Evolutionary conservation across 2,797 vertebrate genomes (phyloP).

Genomic region (Gallinago stenura): DNA sequence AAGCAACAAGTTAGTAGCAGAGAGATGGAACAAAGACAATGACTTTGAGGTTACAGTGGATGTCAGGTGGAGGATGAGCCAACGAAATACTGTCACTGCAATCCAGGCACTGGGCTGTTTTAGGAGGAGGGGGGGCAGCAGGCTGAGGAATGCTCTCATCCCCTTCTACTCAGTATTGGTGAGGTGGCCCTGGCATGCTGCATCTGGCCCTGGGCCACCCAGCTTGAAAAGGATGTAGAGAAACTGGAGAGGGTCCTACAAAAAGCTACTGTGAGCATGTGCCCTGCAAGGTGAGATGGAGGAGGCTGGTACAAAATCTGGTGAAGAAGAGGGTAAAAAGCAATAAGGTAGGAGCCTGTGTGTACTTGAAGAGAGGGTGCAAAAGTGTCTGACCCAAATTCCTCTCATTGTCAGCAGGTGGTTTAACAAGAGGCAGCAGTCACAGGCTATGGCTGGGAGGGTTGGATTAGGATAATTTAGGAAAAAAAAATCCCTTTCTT

Average conservation of each 20-base stretch:
- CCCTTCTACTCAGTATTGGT: neutral
- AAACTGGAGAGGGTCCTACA: neutral
- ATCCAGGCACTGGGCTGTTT: neutral
- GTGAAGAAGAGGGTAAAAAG: neutral
- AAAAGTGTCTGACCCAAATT: neutral
- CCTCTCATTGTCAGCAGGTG: neutral
- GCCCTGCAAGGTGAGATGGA: neutral
- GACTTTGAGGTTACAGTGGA: neutral
- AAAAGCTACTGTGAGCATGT: neutral
- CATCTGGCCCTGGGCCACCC: neutral
- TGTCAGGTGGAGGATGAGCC: neutral
- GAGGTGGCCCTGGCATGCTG: neutral
- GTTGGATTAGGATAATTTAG: neutral
- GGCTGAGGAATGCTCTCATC: neutral
- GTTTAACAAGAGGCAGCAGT: neutral
- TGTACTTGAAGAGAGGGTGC: neutral
- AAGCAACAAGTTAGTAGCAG: neutral
- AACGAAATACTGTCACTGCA: neutral
- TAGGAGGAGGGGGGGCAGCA: neutral
- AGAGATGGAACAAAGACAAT: neutral
- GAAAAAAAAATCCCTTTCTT: neutral
- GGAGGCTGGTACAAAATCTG: neutral
- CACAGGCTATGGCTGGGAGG: neutral
- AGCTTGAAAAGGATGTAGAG: neutral
- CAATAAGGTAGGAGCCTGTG: fast-evolving